Base-by-base conservation (phyloP, 2,113 vertebrate genomes). In the Apistogramma diplotaenia region DNA sequence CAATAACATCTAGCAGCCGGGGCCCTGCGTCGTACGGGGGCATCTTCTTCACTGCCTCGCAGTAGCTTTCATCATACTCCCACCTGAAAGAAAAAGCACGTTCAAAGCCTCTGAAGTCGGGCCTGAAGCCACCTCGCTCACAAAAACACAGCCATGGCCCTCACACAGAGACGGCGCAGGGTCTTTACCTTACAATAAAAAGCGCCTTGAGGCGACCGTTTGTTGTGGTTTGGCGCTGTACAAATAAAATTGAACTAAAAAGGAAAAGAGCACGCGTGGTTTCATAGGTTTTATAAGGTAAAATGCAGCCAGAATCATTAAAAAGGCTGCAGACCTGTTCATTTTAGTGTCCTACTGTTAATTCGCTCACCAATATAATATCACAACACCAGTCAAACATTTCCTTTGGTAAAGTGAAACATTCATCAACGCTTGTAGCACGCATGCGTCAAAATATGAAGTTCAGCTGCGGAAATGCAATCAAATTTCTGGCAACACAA, bases 1-100 rank as follows among this genome's bases (percentile, higher is more conserved):
- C 98, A 2, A 99, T 98, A 85, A 99, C 96, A 25, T 99, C 98
- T 1, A 99, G 91, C 19, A 99, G 96, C 13, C 98, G 96, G 0
- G 98, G 98, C 11, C 98, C 98, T 0, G 98, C 97, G 37, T 99
- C 98, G 2, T 99, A 99, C 0, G 98, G 98, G 0, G 98, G 96
- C 13, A 98, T 99, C 84, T 99, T 99, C 95, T 99, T 99, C 83
- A 99, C 97, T 0, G 98, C 98, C 8, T 99, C 98, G 3, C 98
- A 99, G 90, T 99, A 99, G 85, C 98, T 98, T 82, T 99, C 98
- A 0, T 99, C 98, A 0, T 99, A 99, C 89, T 99, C 98, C 98
- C 98, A 99, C 91, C 98, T 99, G 74, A 23, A 71, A 2, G 10
- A 43, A 23, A 8, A 59, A 61, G 55, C 25, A 76, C 10, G 9